Evolutionary conservation across 2,113 vertebrate species (phyloP).

Genomic region (Sylvietta virens): DNA sequence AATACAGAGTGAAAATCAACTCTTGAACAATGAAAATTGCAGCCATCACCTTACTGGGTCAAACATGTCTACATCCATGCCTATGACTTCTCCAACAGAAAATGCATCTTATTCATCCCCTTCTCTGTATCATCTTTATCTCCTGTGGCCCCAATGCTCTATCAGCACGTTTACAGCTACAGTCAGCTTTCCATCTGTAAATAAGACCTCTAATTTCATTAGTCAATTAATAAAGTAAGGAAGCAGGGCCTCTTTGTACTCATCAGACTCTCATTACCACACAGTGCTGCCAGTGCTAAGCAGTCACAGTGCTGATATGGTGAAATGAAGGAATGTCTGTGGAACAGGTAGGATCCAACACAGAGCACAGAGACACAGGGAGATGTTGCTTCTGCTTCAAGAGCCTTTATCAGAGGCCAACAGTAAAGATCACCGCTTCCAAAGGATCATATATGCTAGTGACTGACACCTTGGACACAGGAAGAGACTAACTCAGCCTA

Average conservation of each 20-base stretch:
- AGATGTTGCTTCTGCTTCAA: neutral
- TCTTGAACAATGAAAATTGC: neutral
- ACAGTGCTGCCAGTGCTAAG: neutral
- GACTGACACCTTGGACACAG: too few species aligned
- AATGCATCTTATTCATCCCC: neutral
- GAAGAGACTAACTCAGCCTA: neutral
- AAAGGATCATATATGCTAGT: neutral
- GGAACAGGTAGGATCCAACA: neutral
- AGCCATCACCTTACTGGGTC: neutral
- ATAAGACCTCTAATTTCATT: neutral
- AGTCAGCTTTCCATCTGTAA: neutral
- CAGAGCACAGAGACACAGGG: too few species aligned
- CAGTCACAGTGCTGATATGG: neutral
- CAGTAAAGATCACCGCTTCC: neutral
- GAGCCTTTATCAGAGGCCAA: neutral
- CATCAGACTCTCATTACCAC: neutral
- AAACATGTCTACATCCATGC: neutral
- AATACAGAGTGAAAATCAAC: neutral
- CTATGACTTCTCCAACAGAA: neutral
- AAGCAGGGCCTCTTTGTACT: neutral
- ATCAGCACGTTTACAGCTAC: neutral
- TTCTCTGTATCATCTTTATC: neutral
- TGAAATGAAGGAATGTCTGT: rapidly evolving
- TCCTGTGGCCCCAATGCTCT: neutral
- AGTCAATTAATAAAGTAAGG: neutral